Percentiles rank a stretch among this genome's conserved stretches.
These are phyloP conservation scores for Vultur gryphus DNA, from an alignment of 2,797 vertebrate species.

Conservation along the genomic window DNA sequence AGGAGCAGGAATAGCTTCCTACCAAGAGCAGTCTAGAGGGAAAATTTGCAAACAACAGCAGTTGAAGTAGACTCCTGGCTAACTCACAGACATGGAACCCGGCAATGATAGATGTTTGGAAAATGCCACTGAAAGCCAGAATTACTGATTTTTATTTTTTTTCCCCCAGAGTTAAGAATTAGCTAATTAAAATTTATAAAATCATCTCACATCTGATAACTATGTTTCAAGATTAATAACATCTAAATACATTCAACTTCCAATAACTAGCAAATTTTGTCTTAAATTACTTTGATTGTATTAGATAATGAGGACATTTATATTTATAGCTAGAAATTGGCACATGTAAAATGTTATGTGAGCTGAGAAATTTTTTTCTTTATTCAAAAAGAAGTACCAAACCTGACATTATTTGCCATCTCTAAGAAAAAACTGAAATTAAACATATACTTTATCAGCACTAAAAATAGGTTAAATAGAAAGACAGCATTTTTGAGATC, in stretches of 20 bases:
- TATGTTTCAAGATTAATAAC: not conserved
- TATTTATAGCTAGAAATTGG: conserved; percentile 45
- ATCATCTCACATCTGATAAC: not conserved
- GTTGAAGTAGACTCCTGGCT: not conserved
- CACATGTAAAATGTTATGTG: conserved; percentile 44
- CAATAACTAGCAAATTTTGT: not conserved
- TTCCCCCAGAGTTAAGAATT: not conserved
- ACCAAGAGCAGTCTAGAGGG: not conserved
- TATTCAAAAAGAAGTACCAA: conserved; percentile 13
- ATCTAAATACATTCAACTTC: not conserved
- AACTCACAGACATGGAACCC: not conserved
- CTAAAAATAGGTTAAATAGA: not conserved
- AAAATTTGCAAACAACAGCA: not conserved
- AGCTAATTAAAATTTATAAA: not conserved
- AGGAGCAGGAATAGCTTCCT: not conserved
- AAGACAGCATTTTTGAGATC: not conserved
- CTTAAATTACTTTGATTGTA: not conserved
- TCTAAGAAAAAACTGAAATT: not conserved
- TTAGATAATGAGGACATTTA: conserved; percentile 22
- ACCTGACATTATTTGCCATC: not conserved
- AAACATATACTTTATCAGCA: not conserved
- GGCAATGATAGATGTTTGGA: not conserved
- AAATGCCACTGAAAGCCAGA: not conserved
- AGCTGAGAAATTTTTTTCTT: not conserved
- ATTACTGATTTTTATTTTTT: not conserved